phyloP scores from a whole-genome alignment of 2,113 vertebrate genomes.

The Rhinoptilus africanus region DNA sequence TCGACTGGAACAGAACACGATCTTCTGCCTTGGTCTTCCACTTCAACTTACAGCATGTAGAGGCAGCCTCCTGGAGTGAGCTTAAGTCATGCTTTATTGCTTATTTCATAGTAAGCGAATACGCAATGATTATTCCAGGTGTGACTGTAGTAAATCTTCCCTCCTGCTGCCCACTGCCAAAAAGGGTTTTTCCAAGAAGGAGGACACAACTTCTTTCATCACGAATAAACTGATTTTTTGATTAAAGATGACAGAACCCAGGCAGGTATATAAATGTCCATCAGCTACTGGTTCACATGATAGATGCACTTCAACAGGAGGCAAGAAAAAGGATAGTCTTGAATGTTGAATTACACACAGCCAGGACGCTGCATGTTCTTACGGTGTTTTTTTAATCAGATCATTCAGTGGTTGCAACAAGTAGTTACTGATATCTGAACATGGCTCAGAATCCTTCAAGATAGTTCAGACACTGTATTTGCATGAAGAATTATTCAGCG shows the following conservation, averaged over 20 bases:
- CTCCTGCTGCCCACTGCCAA: not conserved
- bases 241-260: not conserved
- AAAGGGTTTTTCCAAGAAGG: not conserved
- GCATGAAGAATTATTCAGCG: not conserved
- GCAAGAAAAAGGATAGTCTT: not conserved
- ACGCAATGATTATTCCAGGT: not conserved
- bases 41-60: not conserved
- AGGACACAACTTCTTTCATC: not conserved
- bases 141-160: not conserved
- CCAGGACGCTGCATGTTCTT: not conserved
- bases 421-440: not conserved
- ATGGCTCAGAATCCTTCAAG: not conserved
- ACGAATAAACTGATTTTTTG: accelerated
- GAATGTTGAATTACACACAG: not conserved
- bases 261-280: not conserved
- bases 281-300: not conserved
- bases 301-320: not conserved
- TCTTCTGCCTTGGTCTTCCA: not conserved
- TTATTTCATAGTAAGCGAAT: not conserved
- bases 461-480: not conserved
- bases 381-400: not conserved
- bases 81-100: not conserved
- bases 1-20: not conserved
- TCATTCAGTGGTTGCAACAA: not conserved
- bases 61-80: not conserved